Percentiles rank a stretch among this genome's conserved stretches.
phyloP scores from a whole-genome alignment of 2,888 invertebrate genomes.

The Netelia inedita region DNA sequence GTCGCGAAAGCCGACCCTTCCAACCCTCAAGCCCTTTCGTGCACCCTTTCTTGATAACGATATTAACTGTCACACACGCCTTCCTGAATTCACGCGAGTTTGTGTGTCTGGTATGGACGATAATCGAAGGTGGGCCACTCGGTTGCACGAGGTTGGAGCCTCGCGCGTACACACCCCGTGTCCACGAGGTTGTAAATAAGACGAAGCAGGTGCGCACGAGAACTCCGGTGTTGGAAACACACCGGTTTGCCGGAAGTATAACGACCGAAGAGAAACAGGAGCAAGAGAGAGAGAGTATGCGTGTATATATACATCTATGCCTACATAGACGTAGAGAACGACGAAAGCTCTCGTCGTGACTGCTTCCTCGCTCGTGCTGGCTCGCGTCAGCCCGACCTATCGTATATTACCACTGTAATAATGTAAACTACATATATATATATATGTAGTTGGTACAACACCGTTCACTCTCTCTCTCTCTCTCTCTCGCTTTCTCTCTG shows the following conservation, averaged over 20 bases:
- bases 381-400: slow-evolving; percentile 62
- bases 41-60: slow-evolving; percentile 52
- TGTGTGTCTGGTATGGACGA: slow-evolving; percentile 54
- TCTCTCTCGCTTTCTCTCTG: slow-evolving; percentile 36
- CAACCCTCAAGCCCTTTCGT: background rate
- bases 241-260: slow-evolving; percentile 69
- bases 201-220: slow-evolving; percentile 78
- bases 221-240: slow-evolving; percentile 66
- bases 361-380: slow-evolving; percentile 66
- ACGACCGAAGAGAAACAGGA: slow-evolving; percentile 60
- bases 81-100: slow-evolving; percentile 55
- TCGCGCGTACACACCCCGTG: slow-evolving; percentile 35
- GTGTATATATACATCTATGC: background rate
- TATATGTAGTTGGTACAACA: slow-evolving; percentile 40
- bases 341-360: slow-evolving; percentile 65
- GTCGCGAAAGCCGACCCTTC: no score
- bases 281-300: slow-evolving; percentile 18
- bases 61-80: slow-evolving; percentile 57
- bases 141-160: slow-evolving; percentile 29
- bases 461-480: background rate
- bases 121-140: slow-evolving; percentile 64
- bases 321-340: slow-evolving; percentile 25
- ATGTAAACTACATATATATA: slow-evolving; percentile 49
- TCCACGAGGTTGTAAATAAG: slow-evolving; percentile 73
- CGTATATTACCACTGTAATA: slow-evolving; percentile 61